Base-by-base conservation (phyloP, 2,888 invertebrate species). In the Adelognathus sp. region DNA sequence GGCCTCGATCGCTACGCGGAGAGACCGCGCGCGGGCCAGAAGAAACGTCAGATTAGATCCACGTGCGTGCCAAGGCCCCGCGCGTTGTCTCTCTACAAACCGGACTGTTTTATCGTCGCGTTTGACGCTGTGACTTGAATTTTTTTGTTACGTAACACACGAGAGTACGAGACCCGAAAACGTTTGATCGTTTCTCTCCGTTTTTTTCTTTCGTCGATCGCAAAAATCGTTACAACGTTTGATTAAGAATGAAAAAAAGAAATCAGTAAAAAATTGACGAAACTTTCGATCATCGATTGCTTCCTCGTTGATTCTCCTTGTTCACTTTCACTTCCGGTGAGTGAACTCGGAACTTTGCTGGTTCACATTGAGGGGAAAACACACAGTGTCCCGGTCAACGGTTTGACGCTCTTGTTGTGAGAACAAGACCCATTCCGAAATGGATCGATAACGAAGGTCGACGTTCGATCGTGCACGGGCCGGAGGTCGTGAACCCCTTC, bases 11-110 rank as follows among this genome's bases (percentile, higher is more conserved):
- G 36, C 31, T 27, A 44, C 71, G 74, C 63, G 29, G n/a, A n/a
- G n/a, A n/a, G n/a, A n/a, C n/a, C n/a, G n/a, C n/a, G n/a, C n/a
- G n/a, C n/a, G n/a, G n/a, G 70, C 71, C 67, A 61, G 73, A 69
- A 56, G 69, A 82, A 82, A 79, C 80, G 81, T 81, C 81, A 81
- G 76, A 82, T 71, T 41, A 66, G 46, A 75, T 79, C 73, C 81
- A 83, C 82, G 83, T 82, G 82, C 76, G 76, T 75, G 76, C 67
- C 72, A 81, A 78, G 80, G 79, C 72, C 72, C 72, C 56, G 54
- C 58, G 39, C 44, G 14, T 11, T 9, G 63, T 14, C 52, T 27
- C 41, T 46, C 33, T 33, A 41, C 41, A 64, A 69, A 78, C 64
- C 77, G 63, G 74, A 63, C 64, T 64, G 52, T 69, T 69, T 81